phyloP scores from a whole-genome alignment of 2,888 invertebrate genomes.

The Pristionchus fissidentatus region DNA sequence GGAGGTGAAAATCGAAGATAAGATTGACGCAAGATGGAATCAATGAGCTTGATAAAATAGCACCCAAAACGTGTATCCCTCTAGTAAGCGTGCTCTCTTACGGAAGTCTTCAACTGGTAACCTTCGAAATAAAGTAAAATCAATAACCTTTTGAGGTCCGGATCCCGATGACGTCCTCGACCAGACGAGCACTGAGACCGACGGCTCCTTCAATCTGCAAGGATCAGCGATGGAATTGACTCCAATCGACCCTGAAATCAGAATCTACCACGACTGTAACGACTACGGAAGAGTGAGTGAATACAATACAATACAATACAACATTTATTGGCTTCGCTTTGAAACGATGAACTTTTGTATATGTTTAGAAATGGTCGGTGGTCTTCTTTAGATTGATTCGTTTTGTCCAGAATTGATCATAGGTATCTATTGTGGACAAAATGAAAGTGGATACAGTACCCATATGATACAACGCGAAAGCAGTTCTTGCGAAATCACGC shows the following conservation, averaged over 20 bases:
- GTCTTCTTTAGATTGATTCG: no score
- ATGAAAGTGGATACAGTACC: not conserved
- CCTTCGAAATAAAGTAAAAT: no score
- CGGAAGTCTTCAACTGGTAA: no score
- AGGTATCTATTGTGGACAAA: no score
- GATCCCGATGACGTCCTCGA: slow-evolving; percentile 67
- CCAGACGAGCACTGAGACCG: slow-evolving; percentile 56
- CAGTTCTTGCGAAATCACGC: not conserved
- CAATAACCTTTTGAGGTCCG: slow-evolving; percentile 54
- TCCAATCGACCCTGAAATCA: slow-evolving; percentile 73
- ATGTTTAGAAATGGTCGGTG: no score
- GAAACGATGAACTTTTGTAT: no score
- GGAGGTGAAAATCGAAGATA: no score
- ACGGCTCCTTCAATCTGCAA: slow-evolving; percentile 67
- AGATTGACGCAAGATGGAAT: no score
- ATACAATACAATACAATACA: not conserved
- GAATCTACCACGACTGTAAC: slow-evolving; percentile 73
- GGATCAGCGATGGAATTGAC: slow-evolving; percentile 72
- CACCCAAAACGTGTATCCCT: no score
- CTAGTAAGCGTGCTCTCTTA: no score
- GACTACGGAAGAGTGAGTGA: slow-evolving; percentile 65
- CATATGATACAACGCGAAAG: not conserved
- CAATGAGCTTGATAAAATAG: no score
- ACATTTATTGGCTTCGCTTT: not conserved
- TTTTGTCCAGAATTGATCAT: no score